A percentile compares a stretch with the other conserved stretches of the same genome.
Evolutionary conservation across 2,113 vertebrate species (phyloP).

Genomic region (Synchiropus splendidus): DNA sequence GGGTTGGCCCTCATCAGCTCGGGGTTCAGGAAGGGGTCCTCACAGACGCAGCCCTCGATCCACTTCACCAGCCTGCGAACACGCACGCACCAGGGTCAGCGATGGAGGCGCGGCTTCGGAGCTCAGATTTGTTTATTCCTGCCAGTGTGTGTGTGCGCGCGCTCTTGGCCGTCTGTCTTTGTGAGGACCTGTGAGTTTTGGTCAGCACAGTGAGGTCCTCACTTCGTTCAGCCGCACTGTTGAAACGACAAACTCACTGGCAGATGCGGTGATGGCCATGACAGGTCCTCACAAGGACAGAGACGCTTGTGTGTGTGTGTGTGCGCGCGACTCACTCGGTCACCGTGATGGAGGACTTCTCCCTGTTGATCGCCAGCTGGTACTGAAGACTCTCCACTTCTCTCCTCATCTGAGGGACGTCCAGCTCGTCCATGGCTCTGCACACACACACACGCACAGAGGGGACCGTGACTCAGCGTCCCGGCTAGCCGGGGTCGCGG

Average conservation of each 20-base stretch:
- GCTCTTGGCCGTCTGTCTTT: too few species aligned
- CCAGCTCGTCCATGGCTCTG: constrained; percentile 84
- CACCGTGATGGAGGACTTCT: constrained; percentile 88
- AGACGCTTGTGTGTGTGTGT: not conserved
- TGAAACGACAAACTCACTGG: too few species aligned
- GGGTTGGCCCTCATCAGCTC: constrained; percentile 92
- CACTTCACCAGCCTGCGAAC: constrained; percentile 80
- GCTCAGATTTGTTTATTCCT: too few species aligned
- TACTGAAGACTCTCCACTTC: constrained; percentile 93
- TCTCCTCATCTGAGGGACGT: constrained; percentile 86
- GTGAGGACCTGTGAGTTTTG: too few species aligned
- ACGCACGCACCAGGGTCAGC: constrained; percentile 3
- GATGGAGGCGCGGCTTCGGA: too few species aligned
- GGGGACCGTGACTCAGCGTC: too few species aligned
- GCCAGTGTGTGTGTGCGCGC: not conserved
- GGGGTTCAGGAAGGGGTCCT: constrained; percentile 89
- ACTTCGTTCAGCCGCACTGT: too few species aligned
- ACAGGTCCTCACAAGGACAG: too few species aligned
- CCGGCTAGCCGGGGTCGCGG: too few species aligned
- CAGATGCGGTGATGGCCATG: too few species aligned
- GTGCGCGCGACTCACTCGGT: constrained; percentile 76
- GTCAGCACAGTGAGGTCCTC: too few species aligned
- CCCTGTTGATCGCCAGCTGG: constrained; percentile 89
- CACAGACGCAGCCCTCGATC: constrained; percentile 84
- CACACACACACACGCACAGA: not conserved